These are phyloP conservation scores for Silurus asotus DNA, from an alignment of 2,113 vertebrate genomes.

Conservation along the genomic window DNA sequence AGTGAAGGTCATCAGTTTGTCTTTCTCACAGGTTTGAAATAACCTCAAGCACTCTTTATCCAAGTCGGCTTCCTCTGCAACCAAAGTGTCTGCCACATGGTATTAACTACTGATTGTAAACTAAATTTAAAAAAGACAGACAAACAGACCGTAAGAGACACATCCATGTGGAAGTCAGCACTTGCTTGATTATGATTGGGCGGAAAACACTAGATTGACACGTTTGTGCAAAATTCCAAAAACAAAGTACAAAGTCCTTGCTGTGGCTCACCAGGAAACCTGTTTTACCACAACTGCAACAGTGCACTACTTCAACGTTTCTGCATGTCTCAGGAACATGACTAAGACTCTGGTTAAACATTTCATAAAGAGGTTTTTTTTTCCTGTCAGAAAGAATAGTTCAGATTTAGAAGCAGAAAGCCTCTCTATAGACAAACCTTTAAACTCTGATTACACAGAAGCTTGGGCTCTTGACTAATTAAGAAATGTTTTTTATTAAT, in stretches of 20 bases:
- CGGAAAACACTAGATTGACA: neutral
- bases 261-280: neutral
- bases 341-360: slow-evolving; percentile 10
- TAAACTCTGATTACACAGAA: slow-evolving; percentile 27
- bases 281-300: neutral
- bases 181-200: neutral
- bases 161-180: slow-evolving; percentile 14
- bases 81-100: slow-evolving; percentile 2
- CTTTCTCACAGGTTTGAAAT: slow-evolving; percentile 1
- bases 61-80: neutral
- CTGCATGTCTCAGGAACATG: neutral
- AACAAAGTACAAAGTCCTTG: neutral
- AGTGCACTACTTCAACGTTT: neutral
- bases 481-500: slow-evolving; percentile 28
- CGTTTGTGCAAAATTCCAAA: neutral
- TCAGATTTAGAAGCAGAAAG: slow-evolving; percentile 2
- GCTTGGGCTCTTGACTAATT: slow-evolving; percentile 29
- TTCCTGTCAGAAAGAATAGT: neutral
- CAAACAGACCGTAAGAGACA: neutral
- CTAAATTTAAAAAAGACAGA: slow-evolving; percentile 15
- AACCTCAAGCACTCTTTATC: neutral
- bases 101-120: slow-evolving; percentile 15
- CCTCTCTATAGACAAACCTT: slow-evolving; percentile 14
- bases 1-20: slow-evolving; percentile 22
- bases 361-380: neutral